phyloP scores from a whole-genome alignment of 2,113 vertebrate genomes.

The Lampris megalopsis region DNA sequence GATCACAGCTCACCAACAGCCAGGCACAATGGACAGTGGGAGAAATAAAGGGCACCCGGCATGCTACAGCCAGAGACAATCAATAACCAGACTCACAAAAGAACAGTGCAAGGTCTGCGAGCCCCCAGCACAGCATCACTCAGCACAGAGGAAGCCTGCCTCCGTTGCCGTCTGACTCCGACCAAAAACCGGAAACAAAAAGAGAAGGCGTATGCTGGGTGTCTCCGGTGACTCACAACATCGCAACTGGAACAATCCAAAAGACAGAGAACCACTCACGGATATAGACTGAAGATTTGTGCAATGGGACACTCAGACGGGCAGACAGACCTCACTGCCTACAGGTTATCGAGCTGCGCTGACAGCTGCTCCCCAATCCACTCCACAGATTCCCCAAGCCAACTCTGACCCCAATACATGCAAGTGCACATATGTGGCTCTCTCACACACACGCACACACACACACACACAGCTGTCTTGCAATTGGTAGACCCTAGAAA shows the following conservation, averaged over 20 bases:
- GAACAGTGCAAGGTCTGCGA: constrained; percentile 22
- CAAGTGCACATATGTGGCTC: not conserved
- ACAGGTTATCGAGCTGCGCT: constrained; percentile 38
- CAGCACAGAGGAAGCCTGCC: constrained; percentile 23
- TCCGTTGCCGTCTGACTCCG: constrained; percentile 32
- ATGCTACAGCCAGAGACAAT: constrained; percentile 51
- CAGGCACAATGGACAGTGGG: constrained; percentile 32
- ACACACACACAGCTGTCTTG: constrained; percentile 32
- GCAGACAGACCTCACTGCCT: constrained; percentile 28
- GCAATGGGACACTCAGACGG: not conserved
- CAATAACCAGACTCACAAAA: constrained; percentile 65
- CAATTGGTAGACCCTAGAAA: not conserved
- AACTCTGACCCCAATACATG: constrained; percentile 18
- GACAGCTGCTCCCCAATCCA: constrained; percentile 55
- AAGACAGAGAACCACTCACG: constrained; percentile 21
- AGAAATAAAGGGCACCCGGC: constrained; percentile 38
- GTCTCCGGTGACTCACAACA: constrained; percentile 24
- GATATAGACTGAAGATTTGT: constrained; percentile 6
- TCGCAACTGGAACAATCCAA: not conserved
- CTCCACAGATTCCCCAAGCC: constrained; percentile 35
- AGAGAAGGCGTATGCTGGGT: too few relatives aligned
- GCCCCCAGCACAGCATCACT: constrained; percentile 21
- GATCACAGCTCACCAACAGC: constrained; percentile 28
- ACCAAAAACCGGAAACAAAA: constrained; percentile 26
- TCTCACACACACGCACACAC: constrained; percentile 4